These are phyloP conservation scores for Scyliorhinus canicula DNA, from an alignment of 2,797 vertebrate genomes.

Conservation along the genomic window DNA sequence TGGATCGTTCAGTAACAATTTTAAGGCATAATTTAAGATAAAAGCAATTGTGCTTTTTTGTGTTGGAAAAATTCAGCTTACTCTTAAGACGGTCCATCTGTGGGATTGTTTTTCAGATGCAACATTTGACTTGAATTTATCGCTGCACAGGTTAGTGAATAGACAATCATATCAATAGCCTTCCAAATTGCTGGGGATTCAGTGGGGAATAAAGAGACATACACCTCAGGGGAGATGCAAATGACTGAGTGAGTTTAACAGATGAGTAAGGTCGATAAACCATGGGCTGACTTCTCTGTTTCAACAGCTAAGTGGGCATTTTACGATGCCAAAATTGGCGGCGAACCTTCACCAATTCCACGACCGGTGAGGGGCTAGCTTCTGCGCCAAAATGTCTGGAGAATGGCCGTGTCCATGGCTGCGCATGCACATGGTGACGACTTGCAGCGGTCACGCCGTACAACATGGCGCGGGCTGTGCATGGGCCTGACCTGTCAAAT, in stretches of 20 bases:
- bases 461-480: too few species aligned
- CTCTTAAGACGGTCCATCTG: neutral
- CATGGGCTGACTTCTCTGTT: too few species aligned
- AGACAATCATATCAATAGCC: neutral
- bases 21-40: neutral
- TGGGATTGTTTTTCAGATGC: neutral
- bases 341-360: too few species aligned
- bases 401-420: too few species aligned
- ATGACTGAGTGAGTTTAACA: neutral
- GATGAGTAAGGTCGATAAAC: neutral
- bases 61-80: neutral
- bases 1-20: neutral
- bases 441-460: too few species aligned
- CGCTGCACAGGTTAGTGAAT: neutral
- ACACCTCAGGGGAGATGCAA: neutral
- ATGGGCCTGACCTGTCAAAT: too few species aligned
- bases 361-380: too few species aligned
- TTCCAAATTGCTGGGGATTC: neutral
- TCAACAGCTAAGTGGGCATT: too few species aligned
- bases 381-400: too few species aligned
- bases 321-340: too few species aligned
- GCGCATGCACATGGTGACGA: too few species aligned
- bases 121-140: constrained; percentile 5
- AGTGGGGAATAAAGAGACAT: neutral
- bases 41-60: neutral